These are phyloP conservation scores for Ganaspis brasiliensis DNA, from an alignment of 2,888 invertebrate species.

Conservation along the genomic window DNA sequence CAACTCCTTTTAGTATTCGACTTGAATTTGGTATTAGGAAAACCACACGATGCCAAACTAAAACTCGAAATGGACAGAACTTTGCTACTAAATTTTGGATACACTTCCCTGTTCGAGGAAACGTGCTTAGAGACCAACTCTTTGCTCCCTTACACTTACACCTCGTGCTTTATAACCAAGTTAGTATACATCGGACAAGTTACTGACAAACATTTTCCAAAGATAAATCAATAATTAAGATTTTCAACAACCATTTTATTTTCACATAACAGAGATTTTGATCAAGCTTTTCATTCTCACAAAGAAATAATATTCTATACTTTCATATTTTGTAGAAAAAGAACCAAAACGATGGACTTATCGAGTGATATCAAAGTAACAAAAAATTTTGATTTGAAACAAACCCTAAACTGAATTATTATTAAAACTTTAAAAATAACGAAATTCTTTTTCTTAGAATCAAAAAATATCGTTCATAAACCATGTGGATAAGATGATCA, in stretches of 20 bases:
- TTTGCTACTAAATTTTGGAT: conserved; percentile 17
- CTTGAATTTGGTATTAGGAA: not conserved
- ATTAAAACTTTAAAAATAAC: too few relatives aligned
- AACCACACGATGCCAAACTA: not conserved
- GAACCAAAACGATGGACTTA: too few relatives aligned
- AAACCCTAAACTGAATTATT: too few relatives aligned
- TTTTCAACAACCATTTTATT: too few relatives aligned
- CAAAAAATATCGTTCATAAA: too few relatives aligned
- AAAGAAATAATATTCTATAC: too few relatives aligned
- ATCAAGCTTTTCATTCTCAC: not conserved
- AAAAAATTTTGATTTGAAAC: too few relatives aligned
- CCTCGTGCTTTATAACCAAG: conserved; percentile 6
- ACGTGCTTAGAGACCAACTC: conserved; percentile 3
- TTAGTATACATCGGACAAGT: not conserved
- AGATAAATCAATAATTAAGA: too few relatives aligned
- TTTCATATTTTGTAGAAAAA: too few relatives aligned
- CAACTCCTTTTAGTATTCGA: conserved; percentile 7
- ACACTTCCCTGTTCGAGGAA: conserved; percentile 3
- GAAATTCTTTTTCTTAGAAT: too few relatives aligned
- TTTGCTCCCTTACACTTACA: not conserved
- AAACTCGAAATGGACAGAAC: not conserved
- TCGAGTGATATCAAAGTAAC: too few relatives aligned
- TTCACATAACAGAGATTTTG: not conserved
- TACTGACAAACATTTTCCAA: not conserved
- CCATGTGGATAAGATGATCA: too few relatives aligned